Evolutionary conservation across 2,113 vertebrate species (phyloP).

Genomic region (Myanophis thanlyinensis): DNA sequence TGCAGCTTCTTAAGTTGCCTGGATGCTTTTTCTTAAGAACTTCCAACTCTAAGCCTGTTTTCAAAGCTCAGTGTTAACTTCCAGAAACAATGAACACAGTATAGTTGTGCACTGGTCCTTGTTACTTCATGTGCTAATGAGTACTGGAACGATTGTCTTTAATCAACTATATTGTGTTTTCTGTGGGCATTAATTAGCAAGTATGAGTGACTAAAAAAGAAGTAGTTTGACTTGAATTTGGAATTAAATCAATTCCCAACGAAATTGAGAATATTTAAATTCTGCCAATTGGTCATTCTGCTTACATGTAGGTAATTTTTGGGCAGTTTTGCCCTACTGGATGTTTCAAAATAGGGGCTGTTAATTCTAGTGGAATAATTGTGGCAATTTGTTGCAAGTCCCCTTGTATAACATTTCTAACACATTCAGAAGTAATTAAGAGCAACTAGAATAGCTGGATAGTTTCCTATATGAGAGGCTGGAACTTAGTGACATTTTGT

Average conservation of each 20-base stretch:
- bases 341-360: background rate
- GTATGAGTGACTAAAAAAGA: background rate
- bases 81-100: background rate
- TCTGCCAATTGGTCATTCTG: background rate
- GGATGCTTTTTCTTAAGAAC: background rate
- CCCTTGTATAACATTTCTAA: background rate
- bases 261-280: background rate
- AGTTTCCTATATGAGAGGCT: background rate
- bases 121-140: background rate
- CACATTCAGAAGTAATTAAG: slow-evolving; percentile 4
- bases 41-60: slow-evolving; percentile 12
- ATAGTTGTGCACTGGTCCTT: background rate
- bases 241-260: background rate
- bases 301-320: background rate
- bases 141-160: slow-evolving; percentile 9
- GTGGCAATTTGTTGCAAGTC: background rate
- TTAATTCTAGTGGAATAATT: background rate
- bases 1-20: background rate
- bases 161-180: slow-evolving; percentile 8
- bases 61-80: background rate
- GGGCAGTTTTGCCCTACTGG: background rate
- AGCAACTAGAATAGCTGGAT: background rate
- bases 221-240: background rate
- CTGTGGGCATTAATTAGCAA: background rate
- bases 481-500: background rate